phyloP scores from a whole-genome alignment of 2,888 invertebrate genomes.

The Microctonus aethiopoides region DNA sequence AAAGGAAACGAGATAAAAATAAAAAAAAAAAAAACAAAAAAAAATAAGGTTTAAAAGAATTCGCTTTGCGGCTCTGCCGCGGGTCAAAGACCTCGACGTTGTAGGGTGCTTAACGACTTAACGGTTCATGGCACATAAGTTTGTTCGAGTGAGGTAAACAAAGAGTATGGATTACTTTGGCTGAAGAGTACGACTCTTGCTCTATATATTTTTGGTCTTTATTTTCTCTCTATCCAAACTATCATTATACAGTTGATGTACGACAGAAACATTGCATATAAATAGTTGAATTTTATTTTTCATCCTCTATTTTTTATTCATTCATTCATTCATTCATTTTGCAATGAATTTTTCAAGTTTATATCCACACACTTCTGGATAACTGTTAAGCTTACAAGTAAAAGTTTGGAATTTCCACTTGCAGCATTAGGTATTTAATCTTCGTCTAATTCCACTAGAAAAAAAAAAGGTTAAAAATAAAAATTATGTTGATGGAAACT shows the following conservation, averaged over 20 bases:
- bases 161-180: slow-evolving; percentile 47
- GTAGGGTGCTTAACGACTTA: slow-evolving; percentile 46
- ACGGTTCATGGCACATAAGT: slow-evolving; percentile 47
- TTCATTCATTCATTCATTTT: background rate
- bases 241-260: slow-evolving; percentile 12
- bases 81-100: slow-evolving; percentile 39
- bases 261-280: background rate
- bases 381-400: background rate
- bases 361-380: background rate
- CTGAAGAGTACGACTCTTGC: slow-evolving; percentile 26
- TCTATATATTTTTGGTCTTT: slow-evolving; percentile 24
- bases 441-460: background rate
- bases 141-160: slow-evolving; percentile 47
- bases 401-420: background rate
- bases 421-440: background rate
- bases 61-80: slow-evolving; percentile 29
- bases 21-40: slow-evolving; percentile 33
- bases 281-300: too few species aligned
- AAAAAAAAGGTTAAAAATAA: too few species aligned
- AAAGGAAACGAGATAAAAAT: slow-evolving; percentile 14
- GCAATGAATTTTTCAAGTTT: background rate
- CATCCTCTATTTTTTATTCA: too few species aligned
- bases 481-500: background rate
- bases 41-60: slow-evolving; percentile 30
- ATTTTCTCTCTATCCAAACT: background rate